phyloP scores from a whole-genome alignment of 2,888 invertebrate species.

The Macrosiphum euphorbiae region DNA sequence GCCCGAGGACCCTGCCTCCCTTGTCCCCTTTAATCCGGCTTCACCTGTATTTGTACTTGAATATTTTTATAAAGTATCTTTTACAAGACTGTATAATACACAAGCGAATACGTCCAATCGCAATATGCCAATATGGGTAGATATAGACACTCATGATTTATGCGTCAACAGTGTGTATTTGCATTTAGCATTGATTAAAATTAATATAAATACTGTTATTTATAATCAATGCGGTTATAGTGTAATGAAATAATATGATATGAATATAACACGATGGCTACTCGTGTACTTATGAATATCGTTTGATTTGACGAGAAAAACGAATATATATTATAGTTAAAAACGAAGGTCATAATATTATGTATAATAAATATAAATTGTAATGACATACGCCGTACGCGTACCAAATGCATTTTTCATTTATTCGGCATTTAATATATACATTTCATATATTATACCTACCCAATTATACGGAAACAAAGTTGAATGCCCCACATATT shows the following conservation, averaged over 20 bases:
- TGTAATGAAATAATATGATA: neutral
- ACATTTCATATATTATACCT: neutral
- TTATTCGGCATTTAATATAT: conserved; percentile 8
- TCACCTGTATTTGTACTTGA: no score
- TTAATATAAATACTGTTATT: no score
- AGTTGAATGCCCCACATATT: neutral
- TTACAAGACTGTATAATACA: no score
- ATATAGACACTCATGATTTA: neutral
- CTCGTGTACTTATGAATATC: neutral
- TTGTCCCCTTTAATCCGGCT: no score
- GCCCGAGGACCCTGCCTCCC: no score
- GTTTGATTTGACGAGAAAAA: neutral
- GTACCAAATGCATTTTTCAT: neutral
- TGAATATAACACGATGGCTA: neutral
- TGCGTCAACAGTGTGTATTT: no score
- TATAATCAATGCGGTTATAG: neutral
- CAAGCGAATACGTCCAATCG: neutral
- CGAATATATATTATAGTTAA: neutral
- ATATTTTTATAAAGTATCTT: no score
- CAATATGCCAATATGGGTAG: neutral
- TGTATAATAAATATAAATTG: neutral
- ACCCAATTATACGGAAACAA: neutral
- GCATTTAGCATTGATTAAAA: no score
- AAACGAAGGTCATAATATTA: neutral
- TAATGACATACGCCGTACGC: neutral